Conservation (phyloP, 2,113 vertebrate species). For the Sphyrna mokarran region DNA sequence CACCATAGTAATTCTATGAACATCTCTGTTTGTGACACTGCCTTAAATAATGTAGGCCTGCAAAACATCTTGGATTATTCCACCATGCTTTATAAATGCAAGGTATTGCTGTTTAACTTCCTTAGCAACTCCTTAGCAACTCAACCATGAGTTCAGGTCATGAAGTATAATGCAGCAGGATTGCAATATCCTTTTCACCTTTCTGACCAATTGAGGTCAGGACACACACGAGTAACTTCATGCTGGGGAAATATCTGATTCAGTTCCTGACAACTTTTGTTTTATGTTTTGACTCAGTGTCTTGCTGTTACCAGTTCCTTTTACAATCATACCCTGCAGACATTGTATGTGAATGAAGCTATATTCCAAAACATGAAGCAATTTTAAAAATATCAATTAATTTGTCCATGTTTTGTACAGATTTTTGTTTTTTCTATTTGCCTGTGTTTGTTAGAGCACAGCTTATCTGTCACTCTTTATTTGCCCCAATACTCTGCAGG, state of each 20-base stretch:
- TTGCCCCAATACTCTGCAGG: not conserved
- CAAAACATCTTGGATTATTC: not conserved
- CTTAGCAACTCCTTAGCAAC: not conserved
- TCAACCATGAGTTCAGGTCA: not conserved
- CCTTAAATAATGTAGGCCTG: not conserved
- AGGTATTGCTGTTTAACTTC: not conserved
- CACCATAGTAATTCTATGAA: not conserved
- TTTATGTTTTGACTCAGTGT: not conserved
- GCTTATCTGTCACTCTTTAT: not conserved
- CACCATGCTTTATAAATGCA: not conserved
- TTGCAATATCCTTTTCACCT: not conserved
- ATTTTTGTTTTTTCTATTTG: not conserved
- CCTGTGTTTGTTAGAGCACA: not conserved
- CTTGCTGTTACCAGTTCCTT: not conserved
- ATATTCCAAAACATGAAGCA: not conserved
- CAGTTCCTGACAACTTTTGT: not conserved
- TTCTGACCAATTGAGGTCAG: not conserved
- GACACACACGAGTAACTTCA: not conserved
- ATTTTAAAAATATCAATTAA: not conserved
- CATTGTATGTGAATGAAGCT: not conserved
- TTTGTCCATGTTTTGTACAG: not conserved
- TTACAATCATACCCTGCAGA: not conserved
- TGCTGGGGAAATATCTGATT: not conserved
- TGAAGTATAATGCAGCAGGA: not conserved
- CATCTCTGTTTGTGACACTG: not conserved